Evolutionary conservation across 2,113 vertebrate genomes (phyloP).

Genomic region (Pyxicephalus adspersus): DNA sequence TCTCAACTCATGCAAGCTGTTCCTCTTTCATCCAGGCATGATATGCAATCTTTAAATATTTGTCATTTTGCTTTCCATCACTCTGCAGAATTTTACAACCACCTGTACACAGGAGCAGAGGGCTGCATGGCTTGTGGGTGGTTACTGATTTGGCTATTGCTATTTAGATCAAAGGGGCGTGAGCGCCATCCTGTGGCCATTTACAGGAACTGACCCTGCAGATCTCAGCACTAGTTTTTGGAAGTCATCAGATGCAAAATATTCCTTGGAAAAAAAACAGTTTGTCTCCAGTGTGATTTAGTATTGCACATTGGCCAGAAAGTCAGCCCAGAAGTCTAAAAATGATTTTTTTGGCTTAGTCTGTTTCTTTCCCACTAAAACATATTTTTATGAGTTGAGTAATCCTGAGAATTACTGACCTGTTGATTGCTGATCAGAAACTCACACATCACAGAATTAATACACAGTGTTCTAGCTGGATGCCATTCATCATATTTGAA

Average conservation of each 20-base stretch:
- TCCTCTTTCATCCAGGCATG: constrained; percentile 14
- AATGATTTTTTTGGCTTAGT: constrained; percentile 1
- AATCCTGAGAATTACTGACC: constrained; percentile 12
- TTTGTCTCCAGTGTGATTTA: constrained; percentile 45
- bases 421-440: constrained; percentile 2
- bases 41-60: constrained; percentile 41
- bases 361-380: constrained; percentile 4
- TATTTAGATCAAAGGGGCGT: constrained; percentile 39
- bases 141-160: constrained; percentile 20
- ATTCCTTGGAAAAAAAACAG: constrained; percentile 45
- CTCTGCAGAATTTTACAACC: constrained; percentile 41
- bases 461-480: constrained; percentile 1
- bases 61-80: constrained; percentile 14
- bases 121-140: constrained; percentile 45
- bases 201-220: not conserved
- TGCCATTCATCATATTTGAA: constrained; percentile 3
- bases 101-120: constrained; percentile 35
- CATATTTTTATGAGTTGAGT: constrained; percentile 3
- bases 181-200: constrained; percentile 41
- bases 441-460: not conserved
- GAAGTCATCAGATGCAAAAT: constrained; percentile 25
- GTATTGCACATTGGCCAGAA: constrained; percentile 39
- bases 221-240: constrained; percentile 13
- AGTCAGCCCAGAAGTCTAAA: constrained; percentile 23
- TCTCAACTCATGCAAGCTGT: not conserved